phyloP scores from a whole-genome alignment of 1,140 invertebrate genomes.

The Acyrthosiphon pisum region DNA sequence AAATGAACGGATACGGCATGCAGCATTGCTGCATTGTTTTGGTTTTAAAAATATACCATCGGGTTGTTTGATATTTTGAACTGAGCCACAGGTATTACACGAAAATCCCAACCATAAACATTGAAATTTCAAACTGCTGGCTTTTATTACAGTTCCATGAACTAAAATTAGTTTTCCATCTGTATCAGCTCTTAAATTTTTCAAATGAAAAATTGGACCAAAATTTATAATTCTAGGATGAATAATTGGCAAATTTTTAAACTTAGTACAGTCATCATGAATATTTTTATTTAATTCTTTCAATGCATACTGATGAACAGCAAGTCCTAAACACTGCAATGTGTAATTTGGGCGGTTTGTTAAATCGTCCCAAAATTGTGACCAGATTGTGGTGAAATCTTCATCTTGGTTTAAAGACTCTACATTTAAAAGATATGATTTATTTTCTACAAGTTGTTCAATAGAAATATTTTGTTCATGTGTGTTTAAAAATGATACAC shows the following conservation, averaged over 20 bases:
- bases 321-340: slow-evolving; percentile 73
- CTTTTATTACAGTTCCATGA: slow-evolving; percentile 85
- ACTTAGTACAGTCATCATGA: slow-evolving; percentile 59
- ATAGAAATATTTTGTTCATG: slow-evolving; percentile 67
- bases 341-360: slow-evolving; percentile 71
- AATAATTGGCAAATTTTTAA: slow-evolving; percentile 65
- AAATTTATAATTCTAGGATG: slow-evolving; percentile 75
- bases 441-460: slow-evolving; percentile 70
- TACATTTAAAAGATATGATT: slow-evolving; percentile 72
- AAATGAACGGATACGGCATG: slow-evolving; percentile 73
- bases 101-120: slow-evolving; percentile 81
- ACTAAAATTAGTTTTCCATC: slow-evolving; percentile 85
- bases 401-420: slow-evolving; percentile 69
- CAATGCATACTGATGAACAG: slow-evolving; percentile 73
- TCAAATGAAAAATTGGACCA: slow-evolving; percentile 72
- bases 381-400: slow-evolving; percentile 69
- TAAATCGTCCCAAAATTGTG: slow-evolving; percentile 71
- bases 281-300: slow-evolving; percentile 61
- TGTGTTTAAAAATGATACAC: slow-evolving; percentile 68
- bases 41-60: slow-evolving; percentile 71
- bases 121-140: slow-evolving; percentile 77
- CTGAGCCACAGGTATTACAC: slow-evolving; percentile 73
- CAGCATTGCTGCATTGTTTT: slow-evolving; percentile 65
- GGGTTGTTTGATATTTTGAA: slow-evolving; percentile 70
- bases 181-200: slow-evolving; percentile 78